Percentiles rank a stretch among this genome's conserved stretches.
Evolutionary conservation across 2,888 invertebrate species (phyloP).

Genomic region (Lasioglossum oenotherae): DNA sequence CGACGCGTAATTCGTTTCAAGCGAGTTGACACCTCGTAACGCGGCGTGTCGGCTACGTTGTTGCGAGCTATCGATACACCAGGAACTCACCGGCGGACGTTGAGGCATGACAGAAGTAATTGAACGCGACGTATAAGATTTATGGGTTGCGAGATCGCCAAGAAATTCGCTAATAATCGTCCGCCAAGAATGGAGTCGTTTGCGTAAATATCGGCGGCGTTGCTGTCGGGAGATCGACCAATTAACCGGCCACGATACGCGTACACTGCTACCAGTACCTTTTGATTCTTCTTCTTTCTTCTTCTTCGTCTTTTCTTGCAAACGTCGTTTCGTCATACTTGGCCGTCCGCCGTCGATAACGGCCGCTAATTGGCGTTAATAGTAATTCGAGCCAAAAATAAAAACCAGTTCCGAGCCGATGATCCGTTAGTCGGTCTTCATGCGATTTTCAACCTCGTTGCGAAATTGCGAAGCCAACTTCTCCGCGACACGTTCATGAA

Average conservation of each 20-base stretch:
- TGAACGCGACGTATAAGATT: slow-evolving; percentile 47
- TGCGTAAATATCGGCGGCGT: slow-evolving; percentile 57
- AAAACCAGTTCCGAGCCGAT: slow-evolving; percentile 38
- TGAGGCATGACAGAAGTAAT: slow-evolving; percentile 41
- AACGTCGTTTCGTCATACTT: slow-evolving; percentile 47
- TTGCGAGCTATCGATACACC: slow-evolving; percentile 20
- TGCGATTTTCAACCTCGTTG: slow-evolving; percentile 13
- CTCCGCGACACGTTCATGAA: neutral
- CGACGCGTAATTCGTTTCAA: slow-evolving; percentile 33
- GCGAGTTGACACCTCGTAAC: slow-evolving; percentile 40
- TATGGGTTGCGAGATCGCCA: slow-evolving; percentile 18
- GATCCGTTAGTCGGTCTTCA: slow-evolving; percentile 27
- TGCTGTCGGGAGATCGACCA: slow-evolving; percentile 39
- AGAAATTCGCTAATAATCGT: slow-evolving; percentile 50
- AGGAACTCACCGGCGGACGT: slow-evolving; percentile 19
- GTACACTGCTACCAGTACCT: slow-evolving; percentile 34
- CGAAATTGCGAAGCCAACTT: slow-evolving; percentile 9
- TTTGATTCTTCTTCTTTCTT: slow-evolving; percentile 10
- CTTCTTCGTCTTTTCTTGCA: neutral
- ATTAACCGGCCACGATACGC: slow-evolving; percentile 48
- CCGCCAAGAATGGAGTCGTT: slow-evolving; percentile 60
- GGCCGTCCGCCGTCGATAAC: slow-evolving; percentile 44
- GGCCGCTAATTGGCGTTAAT: slow-evolving; percentile 58
- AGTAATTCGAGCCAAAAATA: slow-evolving; percentile 54
- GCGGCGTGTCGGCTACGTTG: slow-evolving; percentile 5